A percentile compares a stretch with the other conserved stretches of the same genome.
phyloP scores from a whole-genome alignment of 1,140 invertebrate genomes.

The Lasaia peninsularis region DNA sequence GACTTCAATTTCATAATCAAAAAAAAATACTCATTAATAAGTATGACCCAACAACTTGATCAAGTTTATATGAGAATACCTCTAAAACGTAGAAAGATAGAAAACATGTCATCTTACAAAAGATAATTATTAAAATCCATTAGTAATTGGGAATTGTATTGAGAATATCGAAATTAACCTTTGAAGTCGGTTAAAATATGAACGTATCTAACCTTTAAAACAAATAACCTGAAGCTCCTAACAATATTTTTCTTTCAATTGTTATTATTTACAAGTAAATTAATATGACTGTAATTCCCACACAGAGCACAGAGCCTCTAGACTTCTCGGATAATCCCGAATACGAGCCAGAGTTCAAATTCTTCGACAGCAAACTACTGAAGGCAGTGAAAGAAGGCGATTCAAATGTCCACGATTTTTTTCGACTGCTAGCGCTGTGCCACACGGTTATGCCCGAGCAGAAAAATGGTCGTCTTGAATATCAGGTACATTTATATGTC shows the following conservation, averaged over 20 bases:
- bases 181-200: too few species aligned
- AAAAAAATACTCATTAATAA: too few species aligned
- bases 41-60: too few species aligned
- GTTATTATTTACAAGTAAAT: background rate
- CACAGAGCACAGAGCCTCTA: slow-evolving; percentile 84
- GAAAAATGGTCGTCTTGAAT: slow-evolving; percentile 86
- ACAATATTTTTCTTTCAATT: background rate
- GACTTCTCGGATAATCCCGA: slow-evolving; percentile 97
- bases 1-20: too few species aligned
- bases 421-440: slow-evolving; percentile 93
- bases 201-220: background rate
- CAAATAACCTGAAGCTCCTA: background rate
- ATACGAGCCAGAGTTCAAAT: slow-evolving; percentile 94
- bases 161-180: too few species aligned
- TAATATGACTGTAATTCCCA: background rate
- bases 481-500: slow-evolving; percentile 61
- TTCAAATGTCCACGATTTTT: slow-evolving; percentile 89
- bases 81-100: too few species aligned
- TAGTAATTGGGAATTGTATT: too few species aligned
- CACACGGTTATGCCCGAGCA: slow-evolving; percentile 99
- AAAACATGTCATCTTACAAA: too few species aligned
- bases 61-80: too few species aligned
- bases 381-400: slow-evolving; percentile 89
- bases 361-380: slow-evolving; percentile 93
- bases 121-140: too few species aligned